These are phyloP conservation scores for Leptinotarsa texana DNA, from an alignment of 1,140 invertebrate species.

Conservation along the genomic window DNA sequence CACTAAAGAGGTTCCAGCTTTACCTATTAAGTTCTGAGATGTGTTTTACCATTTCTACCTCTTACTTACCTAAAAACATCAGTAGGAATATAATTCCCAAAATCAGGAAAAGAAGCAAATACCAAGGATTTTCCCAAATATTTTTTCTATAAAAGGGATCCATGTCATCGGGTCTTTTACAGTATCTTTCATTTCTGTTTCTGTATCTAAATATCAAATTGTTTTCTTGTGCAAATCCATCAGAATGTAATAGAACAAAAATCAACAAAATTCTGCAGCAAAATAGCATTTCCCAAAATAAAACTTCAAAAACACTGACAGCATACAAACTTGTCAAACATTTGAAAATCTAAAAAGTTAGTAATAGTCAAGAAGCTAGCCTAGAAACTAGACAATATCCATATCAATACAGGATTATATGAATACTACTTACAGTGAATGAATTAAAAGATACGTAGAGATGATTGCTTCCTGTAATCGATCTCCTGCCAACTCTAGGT, in stretches of 20 bases:
- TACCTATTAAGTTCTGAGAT: no score
- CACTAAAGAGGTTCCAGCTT: no score
- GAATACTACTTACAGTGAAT: no score
- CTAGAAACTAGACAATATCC: not conserved
- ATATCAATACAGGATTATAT: no score
- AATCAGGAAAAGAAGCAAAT: constrained; percentile 25
- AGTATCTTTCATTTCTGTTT: constrained; percentile 26
- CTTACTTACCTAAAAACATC: constrained; percentile 31
- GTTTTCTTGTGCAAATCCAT: constrained; percentile 11
- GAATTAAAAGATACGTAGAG: no score
- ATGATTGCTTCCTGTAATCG: no score
- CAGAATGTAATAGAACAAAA: not conserved
- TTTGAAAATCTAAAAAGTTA: not conserved
- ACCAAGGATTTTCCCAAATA: constrained; percentile 28
- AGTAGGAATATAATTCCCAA: constrained; percentile 28
- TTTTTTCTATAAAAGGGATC: constrained; percentile 27
- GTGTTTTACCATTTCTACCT: not conserved
- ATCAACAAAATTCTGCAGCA: constrained; percentile 5
- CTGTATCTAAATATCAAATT: constrained; percentile 19
- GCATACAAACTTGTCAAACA: not conserved
- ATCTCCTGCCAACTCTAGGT: no score
- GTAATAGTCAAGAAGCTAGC: not conserved
- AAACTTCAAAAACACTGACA: constrained; percentile 9
- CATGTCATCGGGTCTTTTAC: not conserved
- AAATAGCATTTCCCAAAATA: not conserved